A percentile compares a stretch with the other conserved stretches of the same genome.
phyloP scores from a whole-genome alignment of 2,888 invertebrate genomes.

The Himalopsyche kuldschensis region DNA sequence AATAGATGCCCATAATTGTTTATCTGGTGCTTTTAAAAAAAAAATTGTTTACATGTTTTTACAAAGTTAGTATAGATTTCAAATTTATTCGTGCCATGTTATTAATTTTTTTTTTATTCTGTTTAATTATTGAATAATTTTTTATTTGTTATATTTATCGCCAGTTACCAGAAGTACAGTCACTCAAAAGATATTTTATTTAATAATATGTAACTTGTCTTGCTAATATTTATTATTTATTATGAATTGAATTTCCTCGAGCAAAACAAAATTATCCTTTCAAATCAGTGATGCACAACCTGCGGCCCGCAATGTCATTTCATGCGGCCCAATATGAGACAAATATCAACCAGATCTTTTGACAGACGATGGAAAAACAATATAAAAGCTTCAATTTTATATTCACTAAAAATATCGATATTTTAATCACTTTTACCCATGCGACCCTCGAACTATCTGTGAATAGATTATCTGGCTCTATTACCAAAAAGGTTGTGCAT shows the following conservation, averaged over 20 bases:
- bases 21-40: background rate
- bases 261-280: background rate
- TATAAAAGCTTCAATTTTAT: no score
- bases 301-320: no score
- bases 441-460: no score
- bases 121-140: background rate
- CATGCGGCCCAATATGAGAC: no score
- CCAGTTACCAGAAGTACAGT: background rate
- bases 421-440: no score
- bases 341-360: no score
- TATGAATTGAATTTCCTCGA: background rate
- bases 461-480: no score
- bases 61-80: background rate
- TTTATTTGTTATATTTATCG: background rate
- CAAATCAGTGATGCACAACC: no score
- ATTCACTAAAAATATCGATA: no score
- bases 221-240: background rate
- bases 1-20: background rate
- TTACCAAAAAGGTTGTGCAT: no score
- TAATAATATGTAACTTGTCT: background rate
- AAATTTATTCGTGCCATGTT: background rate
- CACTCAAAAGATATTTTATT: background rate
- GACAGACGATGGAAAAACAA: no score
- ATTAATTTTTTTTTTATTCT: background rate
- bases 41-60: background rate